These are phyloP conservation scores for Eolophus roseicapilla DNA, from an alignment of 2,113 vertebrate species.

Conservation along the genomic window DNA sequence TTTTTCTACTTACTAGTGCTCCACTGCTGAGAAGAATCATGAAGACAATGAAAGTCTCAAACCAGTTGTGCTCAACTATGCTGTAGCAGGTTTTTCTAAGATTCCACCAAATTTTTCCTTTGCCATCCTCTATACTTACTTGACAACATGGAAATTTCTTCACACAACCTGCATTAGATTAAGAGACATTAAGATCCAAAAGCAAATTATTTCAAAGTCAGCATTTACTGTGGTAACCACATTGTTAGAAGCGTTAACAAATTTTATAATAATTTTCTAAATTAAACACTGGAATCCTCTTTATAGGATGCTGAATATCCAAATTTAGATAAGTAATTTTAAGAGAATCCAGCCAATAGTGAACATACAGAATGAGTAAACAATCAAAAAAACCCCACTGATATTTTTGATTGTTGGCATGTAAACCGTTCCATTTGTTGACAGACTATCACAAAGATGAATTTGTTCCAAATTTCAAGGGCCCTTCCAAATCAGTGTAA, in stretches of 20 bases:
- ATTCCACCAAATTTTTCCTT: slow-evolving; percentile 93
- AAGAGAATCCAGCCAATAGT: not conserved
- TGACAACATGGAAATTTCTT: slow-evolving; percentile 87
- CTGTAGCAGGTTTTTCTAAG: slow-evolving; percentile 91
- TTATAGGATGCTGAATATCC: not conserved
- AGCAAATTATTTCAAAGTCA: not conserved
- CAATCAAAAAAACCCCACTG: not conserved
- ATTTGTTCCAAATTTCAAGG: not conserved
- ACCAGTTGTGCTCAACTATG: slow-evolving; percentile 98
- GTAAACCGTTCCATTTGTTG: not conserved
- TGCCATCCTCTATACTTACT: slow-evolving; percentile 87
- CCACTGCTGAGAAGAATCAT: slow-evolving; percentile 99
- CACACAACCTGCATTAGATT: slow-evolving; percentile 81
- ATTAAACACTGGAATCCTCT: not conserved
- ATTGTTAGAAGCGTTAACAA: not conserved
- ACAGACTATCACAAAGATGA: not conserved
- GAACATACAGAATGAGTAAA: not conserved
- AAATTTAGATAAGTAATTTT: not conserved
- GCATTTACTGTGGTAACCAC: not conserved
- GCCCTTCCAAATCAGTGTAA: not conserved
- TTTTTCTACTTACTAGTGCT: slow-evolving; percentile 84
- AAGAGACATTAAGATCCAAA: slow-evolving; percentile 1
- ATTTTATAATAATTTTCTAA: not conserved
- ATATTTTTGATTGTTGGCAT: not conserved
- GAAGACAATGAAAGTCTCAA: slow-evolving; percentile 98